Conservation (phyloP, 1,140 invertebrate genomes). For the Saccostrea glomerata region DNA sequence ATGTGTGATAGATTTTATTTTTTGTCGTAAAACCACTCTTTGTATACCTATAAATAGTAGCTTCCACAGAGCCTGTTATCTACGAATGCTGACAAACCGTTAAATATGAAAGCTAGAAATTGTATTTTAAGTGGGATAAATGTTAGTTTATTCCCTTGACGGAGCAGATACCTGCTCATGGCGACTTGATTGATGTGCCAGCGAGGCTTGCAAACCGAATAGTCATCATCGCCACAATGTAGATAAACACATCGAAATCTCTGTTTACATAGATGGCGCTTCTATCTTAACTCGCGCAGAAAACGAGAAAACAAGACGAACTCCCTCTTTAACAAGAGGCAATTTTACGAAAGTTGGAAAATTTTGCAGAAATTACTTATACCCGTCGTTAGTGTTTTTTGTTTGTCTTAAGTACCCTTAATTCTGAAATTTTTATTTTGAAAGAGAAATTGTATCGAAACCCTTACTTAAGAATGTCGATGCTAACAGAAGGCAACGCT, state of each 20-base stretch:
- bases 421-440: too few relatives aligned
- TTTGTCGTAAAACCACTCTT: neutral
- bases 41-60: neutral
- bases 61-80: neutral
- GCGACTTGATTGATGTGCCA: constrained; percentile 18
- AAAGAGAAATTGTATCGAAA: too few relatives aligned
- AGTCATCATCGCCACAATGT: constrained; percentile 10
- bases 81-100: constrained; percentile 7
- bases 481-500: too few relatives aligned
- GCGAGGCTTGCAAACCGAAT: constrained; percentile 3
- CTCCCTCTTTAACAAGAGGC: constrained; percentile 4
- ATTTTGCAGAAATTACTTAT: neutral
- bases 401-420: too few relatives aligned
- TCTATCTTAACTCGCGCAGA: constrained; percentile 20
- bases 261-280: constrained; percentile 37
- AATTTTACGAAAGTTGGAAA: neutral
- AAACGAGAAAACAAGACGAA: constrained; percentile 28
- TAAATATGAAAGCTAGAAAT: constrained; percentile 31
- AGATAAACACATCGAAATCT: constrained; percentile 24
- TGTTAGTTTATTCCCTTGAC: neutral
- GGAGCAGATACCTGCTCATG: neutral
- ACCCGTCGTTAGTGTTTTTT: too few relatives aligned
- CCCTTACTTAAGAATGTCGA: too few relatives aligned
- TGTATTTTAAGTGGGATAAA: constrained; percentile 34
- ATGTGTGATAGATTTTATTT: neutral